A percentile compares a stretch with the other conserved stretches of the same genome.
Conservation (phyloP, 2,797 vertebrate species). For the Apodemus agrarius region DNA sequence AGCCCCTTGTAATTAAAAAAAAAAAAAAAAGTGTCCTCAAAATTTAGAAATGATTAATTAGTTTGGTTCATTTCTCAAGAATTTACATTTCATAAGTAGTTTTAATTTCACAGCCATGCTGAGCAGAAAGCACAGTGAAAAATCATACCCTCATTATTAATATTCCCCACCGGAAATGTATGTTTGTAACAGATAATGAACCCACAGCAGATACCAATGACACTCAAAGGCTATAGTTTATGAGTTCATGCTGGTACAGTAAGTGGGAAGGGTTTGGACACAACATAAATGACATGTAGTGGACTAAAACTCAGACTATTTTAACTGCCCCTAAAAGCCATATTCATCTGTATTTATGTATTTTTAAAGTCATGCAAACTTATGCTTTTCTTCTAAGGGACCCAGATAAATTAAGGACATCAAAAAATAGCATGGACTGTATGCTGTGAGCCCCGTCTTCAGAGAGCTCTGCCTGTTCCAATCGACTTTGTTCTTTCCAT, state of each 20-base stretch:
- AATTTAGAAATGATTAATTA: conserved; percentile 6
- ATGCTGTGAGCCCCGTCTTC: neutral
- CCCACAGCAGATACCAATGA: neutral
- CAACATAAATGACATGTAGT: neutral
- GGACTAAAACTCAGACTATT: neutral
- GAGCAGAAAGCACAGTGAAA: neutral
- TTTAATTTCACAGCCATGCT: neutral
- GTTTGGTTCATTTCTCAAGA: neutral
- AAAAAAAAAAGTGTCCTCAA: neutral
- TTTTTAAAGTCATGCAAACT: conserved; percentile 38
- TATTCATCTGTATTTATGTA: neutral
- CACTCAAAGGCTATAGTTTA: neutral
- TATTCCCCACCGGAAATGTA: neutral
- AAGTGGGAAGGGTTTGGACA: neutral
- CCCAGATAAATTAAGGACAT: neutral
- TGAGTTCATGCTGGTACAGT: neutral
- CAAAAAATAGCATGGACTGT: neutral
- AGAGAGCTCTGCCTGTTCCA: conserved; percentile 29
- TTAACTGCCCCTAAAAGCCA: neutral
- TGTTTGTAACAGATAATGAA: neutral
- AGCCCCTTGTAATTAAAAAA: neutral
- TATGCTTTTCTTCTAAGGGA: conserved; percentile 21
- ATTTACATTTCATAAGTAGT: neutral
- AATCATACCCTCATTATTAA: neutral
- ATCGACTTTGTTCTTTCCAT: neutral